Evolutionary conservation across 2,888 invertebrate species (phyloP), one percentile per base, ranked within the genome.

Genomic region (Papilio elwesi): DNA sequence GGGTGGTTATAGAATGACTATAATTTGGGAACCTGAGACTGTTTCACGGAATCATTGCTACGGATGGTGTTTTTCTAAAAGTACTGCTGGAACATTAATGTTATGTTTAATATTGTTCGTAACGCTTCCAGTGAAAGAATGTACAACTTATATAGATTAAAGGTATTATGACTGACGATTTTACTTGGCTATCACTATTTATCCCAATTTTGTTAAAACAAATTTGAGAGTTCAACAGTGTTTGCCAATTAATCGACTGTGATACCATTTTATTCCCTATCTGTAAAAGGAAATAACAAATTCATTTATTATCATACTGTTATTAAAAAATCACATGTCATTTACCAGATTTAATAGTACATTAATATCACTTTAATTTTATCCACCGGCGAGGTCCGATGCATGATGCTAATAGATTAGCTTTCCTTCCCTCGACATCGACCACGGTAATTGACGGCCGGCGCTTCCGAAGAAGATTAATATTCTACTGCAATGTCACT

Each of bases 21-120:
- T 85, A 77, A 83, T 86, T 85, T 79, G 74, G 74, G n/a, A 48
- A 72, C 26, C 74, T 76, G 68, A 74, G 76, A 77, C 76, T 59
- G 78, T 84, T 85, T 82, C 82, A 82, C 82, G 81, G 80, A 78
- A 80, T 78, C 75, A 78, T 79, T 77, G 78, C 75, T 78, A 76
- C 73, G 76, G 71, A 65, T 75, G 76, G 65, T 75, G 74, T 74
- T 52, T 80, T 78, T 78, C 80, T 59, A 38, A 59, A 62, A 5
- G 0, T 43, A 43, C n/a, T n/a, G 13, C 0, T 38, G 38, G n/a
- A 38, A 12, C 5, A 13, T 10, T 49, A 38, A 12, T 8, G 59
- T 57, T 57, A 13, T 57, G 36, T 57, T 57, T 57, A 5, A 55
- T 13, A 38, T 59, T 59, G 5, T n/a, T 57, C 13, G 15, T 57